A percentile compares a stretch with the other conserved stretches of the same genome.
Conservation (phyloP, 2,888 invertebrate species). For the Ochropleura leucogaster region DNA sequence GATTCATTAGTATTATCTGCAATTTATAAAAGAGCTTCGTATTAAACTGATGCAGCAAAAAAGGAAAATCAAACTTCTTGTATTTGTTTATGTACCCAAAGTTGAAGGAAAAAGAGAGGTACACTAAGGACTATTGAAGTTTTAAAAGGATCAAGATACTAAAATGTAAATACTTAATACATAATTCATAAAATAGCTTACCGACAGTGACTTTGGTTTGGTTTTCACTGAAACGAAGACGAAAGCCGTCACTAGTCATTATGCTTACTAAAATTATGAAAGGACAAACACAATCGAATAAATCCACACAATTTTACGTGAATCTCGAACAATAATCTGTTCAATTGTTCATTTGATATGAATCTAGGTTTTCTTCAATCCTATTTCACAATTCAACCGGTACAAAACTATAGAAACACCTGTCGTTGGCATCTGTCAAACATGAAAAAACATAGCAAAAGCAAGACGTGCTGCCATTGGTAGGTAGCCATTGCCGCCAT, state of each 20-base stretch:
- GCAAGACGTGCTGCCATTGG: background rate
- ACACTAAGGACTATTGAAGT: background rate
- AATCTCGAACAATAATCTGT: background rate
- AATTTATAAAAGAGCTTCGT: background rate
- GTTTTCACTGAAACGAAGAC: constrained; percentile 48
- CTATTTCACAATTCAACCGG: constrained; percentile 22
- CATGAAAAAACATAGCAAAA: background rate
- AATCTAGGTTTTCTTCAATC: background rate
- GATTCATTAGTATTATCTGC: constrained; percentile 46
- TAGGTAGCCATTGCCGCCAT: background rate
- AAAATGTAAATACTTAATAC: background rate
- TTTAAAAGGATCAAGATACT: background rate
- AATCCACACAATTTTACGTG: background rate
- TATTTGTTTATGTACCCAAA: background rate
- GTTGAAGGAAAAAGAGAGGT: background rate
- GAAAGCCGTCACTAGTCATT: constrained; percentile 61
- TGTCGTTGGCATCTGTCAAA: constrained; percentile 34
- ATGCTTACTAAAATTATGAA: background rate
- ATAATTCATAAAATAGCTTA: constrained; percentile 16
- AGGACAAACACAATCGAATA: background rate
- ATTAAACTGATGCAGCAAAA: background rate
- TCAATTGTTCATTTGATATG: background rate
- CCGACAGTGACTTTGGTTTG: constrained; percentile 31
- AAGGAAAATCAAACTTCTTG: background rate
- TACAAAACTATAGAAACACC: constrained; percentile 17